Evolutionary conservation across 2,888 invertebrate species (phyloP), one percentile per base, ranked within the genome.

Genomic region (Kuschelorhynchus macadamiae): DNA sequence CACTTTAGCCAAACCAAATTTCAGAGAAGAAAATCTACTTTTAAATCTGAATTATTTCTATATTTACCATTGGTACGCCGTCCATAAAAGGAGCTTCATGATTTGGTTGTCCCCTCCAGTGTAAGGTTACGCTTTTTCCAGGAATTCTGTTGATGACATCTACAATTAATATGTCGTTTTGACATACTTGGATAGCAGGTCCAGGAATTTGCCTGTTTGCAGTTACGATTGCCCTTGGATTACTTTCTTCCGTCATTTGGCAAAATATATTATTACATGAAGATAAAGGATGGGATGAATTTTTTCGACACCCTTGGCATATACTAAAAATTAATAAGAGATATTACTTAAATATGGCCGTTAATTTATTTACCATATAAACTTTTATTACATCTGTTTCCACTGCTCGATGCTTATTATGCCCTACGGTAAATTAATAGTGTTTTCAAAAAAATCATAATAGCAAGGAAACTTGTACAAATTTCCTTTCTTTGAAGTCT

Each of bases 91-190:
- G 91, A 1, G 90, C 87, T 87, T 75, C 86, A 82, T 81, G 89
- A 88, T 75, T 85, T 76, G 89, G 91, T 72, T 92, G 92, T 0
- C 94, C 94, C 77, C 93, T 90, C 93, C 93, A 94, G 79, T 94
- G 94, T 8, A 94, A 85, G 5, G 90, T 86, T 0, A 91, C 81
- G 52, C 89, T 90, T 77, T 91, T 88, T 20, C 89, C 89, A 0
- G 89, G 88, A 57, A 93, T 84, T 75, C 87, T 87, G 77, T 93
- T 93, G 52, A 87, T 85, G 0, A 93, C 90, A 79, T 92, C 91
- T 0, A 93, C 90, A 0, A 92, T 86, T 1, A 94, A 84, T 32
- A 90, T 87, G 77, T 94, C 94, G 75, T 91, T 90, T 49, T 89
- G 86, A 77, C 92, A 92, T 1, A 91, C 90, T 80, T 90, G 86